Evolutionary conservation across 2,797 vertebrate species (phyloP), one percentile per base, ranked within the genome.

Genomic region (Phaenicophaeus curvirostris): DNA sequence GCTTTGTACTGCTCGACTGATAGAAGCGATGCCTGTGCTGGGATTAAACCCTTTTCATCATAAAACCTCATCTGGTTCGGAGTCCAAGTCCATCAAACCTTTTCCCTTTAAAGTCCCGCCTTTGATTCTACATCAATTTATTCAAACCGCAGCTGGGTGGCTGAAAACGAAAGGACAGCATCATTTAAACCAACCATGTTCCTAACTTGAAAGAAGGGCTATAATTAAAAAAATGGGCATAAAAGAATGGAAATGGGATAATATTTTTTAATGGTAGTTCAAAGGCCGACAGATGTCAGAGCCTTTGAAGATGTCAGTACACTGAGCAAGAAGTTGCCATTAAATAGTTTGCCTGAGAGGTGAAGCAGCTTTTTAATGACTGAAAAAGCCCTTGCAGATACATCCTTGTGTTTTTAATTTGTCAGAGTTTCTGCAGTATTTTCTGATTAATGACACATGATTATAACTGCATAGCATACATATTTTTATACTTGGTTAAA

Each of bases 31-130:
- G 99, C 98, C 98, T 99, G 98, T 98, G 98, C 98, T 98, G 98
- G 99, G 99, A 99, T 99, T 99, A 99, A 97, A 98, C 98, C 98
- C 98, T 99, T 99, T 99, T 99, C 99, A 99, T 99, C 99, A 99
- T 99, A 98, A 99, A 99, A 98, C 98, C 99, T 99, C 99, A 99
- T 99, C 99, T 99, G 99, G 98, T 99, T 98, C 98, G 98, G 98
- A 98, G 99, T 98, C 98, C 98, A 98, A 98, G 99, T 99, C 99
- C 99, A 99, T 98, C 99, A 99, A 98, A 99, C 98, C 98, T 98
- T 98, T 98, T 98, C 97, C 98, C 98, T 99, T 99, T 99, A 99
- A 99, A 99, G 98, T 99, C 98, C 98, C 97, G 98, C 98, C 98
- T 99, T 98, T 99, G 98, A 99, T 99, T 99, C 98, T 97, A 98